Evolutionary conservation across 2,797 vertebrate species (phyloP).

Genomic region (Catharus ustulatus): DNA sequence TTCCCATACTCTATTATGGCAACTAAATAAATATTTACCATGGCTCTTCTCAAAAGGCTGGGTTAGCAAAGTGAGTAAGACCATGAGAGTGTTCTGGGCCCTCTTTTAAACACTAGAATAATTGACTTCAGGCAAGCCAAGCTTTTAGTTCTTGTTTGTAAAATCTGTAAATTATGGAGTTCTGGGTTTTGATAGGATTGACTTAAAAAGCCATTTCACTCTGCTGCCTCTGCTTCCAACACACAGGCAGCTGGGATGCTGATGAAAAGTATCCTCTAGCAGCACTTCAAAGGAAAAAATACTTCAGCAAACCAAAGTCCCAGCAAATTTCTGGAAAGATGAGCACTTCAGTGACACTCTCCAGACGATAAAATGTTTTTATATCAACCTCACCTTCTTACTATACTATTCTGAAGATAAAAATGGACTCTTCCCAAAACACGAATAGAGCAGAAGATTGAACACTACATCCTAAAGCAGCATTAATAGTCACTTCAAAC

Average conservation of each 20-base stretch:
- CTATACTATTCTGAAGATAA: not conserved
- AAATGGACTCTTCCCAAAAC: not conserved
- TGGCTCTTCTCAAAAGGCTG: not conserved
- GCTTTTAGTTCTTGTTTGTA: not conserved
- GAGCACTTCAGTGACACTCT: not conserved
- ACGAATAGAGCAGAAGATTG: not conserved
- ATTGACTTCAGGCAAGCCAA: not conserved
- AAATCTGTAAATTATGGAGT: not conserved
- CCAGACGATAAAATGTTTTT: not conserved
- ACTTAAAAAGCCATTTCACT: not conserved
- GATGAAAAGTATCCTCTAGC: not conserved
- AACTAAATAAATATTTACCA: slow-evolving; percentile 52
- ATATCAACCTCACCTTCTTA: not conserved
- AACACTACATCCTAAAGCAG: not conserved
- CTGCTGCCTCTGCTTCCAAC: not conserved
- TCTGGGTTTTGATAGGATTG: not conserved
- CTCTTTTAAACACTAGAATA: not conserved
- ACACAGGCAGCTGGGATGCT: not conserved
- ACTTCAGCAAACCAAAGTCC: not conserved
- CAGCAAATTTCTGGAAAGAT: not conserved
- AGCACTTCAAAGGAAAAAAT: not conserved
- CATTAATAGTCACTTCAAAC: not conserved
- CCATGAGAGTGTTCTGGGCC: not conserved
- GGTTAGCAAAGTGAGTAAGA: not conserved
- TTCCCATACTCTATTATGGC: slow-evolving; percentile 4